Conservation (phyloP, 2,888 invertebrate species). For the Pseudococcus viburni region DNA sequence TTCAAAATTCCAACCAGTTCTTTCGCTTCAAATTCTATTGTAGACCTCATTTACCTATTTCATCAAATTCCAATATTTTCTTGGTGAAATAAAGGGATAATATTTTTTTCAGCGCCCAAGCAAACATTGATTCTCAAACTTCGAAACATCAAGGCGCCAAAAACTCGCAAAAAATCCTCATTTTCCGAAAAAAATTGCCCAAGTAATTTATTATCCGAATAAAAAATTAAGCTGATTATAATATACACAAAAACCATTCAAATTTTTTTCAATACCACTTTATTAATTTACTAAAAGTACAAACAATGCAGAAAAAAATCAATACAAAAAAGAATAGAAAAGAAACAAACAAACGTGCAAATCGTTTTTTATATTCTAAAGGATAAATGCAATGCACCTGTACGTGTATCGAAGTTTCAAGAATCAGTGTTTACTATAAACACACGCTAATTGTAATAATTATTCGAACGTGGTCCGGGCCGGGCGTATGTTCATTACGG, state of each 20-base stretch:
- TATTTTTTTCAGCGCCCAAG: not conserved
- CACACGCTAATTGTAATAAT: constrained; percentile 22
- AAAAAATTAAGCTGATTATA: not conserved
- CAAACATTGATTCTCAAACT: constrained; percentile 44
- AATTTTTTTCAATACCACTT: not conserved
- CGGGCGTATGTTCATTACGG: constrained; percentile 15
- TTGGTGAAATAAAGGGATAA: too few species aligned
- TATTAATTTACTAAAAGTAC: not conserved
- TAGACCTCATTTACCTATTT: too few species aligned
- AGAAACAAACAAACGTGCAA: not conserved
- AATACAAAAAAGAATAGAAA: not conserved
- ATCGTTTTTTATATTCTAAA: not conserved
- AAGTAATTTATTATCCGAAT: not conserved
- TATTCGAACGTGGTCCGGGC: not conserved
- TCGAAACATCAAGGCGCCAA: not conserved
- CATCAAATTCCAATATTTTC: too few species aligned
- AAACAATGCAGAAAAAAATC: constrained; percentile 15
- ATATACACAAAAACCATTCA: not conserved
- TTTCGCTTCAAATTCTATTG: too few species aligned
- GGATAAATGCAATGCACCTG: constrained; percentile 13
- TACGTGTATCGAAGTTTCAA: constrained; percentile 31
- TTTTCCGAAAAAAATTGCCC: not conserved
- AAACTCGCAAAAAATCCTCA: not conserved
- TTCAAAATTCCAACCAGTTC: too few species aligned
- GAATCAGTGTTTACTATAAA: constrained; percentile 19